Evolutionary conservation across 2,888 invertebrate species (phyloP).

Genomic region (Thecophora atra): DNA sequence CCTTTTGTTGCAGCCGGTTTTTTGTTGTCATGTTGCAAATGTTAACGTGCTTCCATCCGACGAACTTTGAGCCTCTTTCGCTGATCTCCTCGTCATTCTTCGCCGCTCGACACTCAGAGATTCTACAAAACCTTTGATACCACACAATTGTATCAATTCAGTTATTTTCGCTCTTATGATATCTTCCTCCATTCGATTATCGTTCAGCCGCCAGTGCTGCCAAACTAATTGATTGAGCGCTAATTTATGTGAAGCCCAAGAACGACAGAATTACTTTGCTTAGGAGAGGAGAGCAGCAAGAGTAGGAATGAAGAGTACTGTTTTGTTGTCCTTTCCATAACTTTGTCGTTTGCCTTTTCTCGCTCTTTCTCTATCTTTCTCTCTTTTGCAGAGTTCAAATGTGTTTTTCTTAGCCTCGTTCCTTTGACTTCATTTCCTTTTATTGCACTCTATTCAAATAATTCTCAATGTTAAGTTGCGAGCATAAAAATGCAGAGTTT

Average conservation of each 20-base stretch:
- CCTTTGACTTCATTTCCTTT: background rate
- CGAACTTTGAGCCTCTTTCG: background rate
- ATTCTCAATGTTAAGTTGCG: conserved; percentile 5
- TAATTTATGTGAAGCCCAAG: conserved; percentile 48
- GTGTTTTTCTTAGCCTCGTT: background rate
- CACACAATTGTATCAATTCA: conserved; percentile 31
- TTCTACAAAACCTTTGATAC: background rate
- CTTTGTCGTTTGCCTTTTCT: too few species aligned
- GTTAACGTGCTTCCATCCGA: conserved; percentile 17
- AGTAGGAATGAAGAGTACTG: too few species aligned
- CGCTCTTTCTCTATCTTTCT: background rate
- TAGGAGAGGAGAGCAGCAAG: too few species aligned
- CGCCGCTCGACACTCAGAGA: background rate
- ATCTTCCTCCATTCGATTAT: background rate
- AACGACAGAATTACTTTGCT: conserved; percentile 2
- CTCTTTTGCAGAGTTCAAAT: background rate
- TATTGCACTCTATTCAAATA: conserved; percentile 1
- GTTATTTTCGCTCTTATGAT: conserved; percentile 10
- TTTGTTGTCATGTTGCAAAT: conserved; percentile 19
- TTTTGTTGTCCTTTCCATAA: too few species aligned
- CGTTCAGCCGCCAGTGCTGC: conserved; percentile 21
- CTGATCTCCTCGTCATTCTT: background rate
- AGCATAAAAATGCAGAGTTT: conserved; percentile 1
- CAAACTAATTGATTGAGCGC: conserved; percentile 49
- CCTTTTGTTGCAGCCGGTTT: background rate